These are phyloP conservation scores for Motacilla alba DNA, from an alignment of 2,113 vertebrate genomes.

Conservation along the genomic window DNA sequence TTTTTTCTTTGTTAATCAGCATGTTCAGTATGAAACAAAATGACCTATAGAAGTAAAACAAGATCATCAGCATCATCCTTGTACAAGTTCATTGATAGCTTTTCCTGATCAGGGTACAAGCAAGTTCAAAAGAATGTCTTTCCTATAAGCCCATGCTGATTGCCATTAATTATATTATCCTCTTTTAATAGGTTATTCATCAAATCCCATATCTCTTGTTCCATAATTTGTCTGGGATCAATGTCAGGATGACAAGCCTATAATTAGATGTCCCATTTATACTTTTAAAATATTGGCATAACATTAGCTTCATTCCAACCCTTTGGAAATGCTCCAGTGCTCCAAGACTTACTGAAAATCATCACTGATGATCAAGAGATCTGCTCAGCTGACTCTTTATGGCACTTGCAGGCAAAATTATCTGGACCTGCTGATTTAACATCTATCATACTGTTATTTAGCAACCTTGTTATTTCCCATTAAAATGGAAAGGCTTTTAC, in stretches of 20 bases:
- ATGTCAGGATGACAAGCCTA: conserved; percentile 56
- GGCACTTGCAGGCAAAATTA: conserved; percentile 15
- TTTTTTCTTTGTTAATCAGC: not conserved
- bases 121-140: not conserved
- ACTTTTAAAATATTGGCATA: conserved; percentile 61
- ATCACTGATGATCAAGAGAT: conserved; percentile 33
- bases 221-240: conserved; percentile 56
- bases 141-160: conserved; percentile 25
- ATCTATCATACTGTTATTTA: conserved; percentile 14
- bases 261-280: conserved; percentile 61
- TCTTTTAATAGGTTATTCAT: conserved; percentile 58
- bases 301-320: conserved; percentile 30
- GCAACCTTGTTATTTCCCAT: not conserved
- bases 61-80: not conserved
- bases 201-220: conserved; percentile 43
- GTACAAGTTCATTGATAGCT: not conserved
- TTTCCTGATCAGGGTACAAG: not conserved
- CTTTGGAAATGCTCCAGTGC: conserved; percentile 34
- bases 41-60: not conserved
- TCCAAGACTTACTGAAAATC: conserved; percentile 44
- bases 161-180: conserved; percentile 50
- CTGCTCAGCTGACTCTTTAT: conserved; percentile 12
- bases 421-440: conserved; percentile 3
- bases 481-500: not conserved
- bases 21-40: not conserved